phyloP scores from a whole-genome alignment of 2,888 invertebrate species.

The Oxycera nigricornis region DNA sequence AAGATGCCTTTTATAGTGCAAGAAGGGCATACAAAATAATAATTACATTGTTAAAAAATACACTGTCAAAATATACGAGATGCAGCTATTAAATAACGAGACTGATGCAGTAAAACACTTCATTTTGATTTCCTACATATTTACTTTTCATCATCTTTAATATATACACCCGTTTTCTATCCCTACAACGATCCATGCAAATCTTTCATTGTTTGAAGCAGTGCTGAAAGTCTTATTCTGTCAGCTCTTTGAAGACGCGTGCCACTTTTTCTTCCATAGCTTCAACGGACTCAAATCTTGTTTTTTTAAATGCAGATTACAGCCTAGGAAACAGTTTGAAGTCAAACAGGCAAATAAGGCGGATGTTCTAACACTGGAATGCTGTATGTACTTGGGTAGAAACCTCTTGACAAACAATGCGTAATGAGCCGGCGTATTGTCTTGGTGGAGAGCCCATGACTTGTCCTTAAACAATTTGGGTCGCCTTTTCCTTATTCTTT shows the following conservation, averaged over 20 bases:
- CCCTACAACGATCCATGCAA: conserved; percentile 1
- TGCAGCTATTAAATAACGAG: not conserved
- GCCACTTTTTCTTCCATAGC: conserved; percentile 6
- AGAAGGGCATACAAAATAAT: no score
- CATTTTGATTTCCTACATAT: conserved; percentile 3
- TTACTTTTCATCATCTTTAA: not conserved
- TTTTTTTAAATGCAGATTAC: not conserved
- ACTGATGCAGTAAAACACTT: conserved; percentile 11
- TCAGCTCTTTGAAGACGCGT: conserved; percentile 20
- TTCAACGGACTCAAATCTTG: conserved; percentile 23
- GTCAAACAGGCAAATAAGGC: conserved; percentile 1
- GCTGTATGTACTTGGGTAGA: not conserved
- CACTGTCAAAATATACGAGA: not conserved
- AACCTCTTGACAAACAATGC: conserved; percentile 6
- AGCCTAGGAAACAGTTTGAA: conserved; percentile 23
- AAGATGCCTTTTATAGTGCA: no score
- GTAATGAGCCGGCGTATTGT: conserved; percentile 29
- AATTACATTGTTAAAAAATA: no score
- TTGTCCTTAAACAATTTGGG: conserved; percentile 22
- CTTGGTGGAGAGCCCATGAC: conserved; percentile 19
- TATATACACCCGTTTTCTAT: not conserved
- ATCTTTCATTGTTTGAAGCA: not conserved
- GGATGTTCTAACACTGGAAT: conserved; percentile 9
- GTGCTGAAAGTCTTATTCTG: not conserved
- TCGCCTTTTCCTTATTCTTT: no score